These are phyloP conservation scores for Stictocephala bisonia DNA, from an alignment of 2,888 invertebrate species.

Conservation along the genomic window DNA sequence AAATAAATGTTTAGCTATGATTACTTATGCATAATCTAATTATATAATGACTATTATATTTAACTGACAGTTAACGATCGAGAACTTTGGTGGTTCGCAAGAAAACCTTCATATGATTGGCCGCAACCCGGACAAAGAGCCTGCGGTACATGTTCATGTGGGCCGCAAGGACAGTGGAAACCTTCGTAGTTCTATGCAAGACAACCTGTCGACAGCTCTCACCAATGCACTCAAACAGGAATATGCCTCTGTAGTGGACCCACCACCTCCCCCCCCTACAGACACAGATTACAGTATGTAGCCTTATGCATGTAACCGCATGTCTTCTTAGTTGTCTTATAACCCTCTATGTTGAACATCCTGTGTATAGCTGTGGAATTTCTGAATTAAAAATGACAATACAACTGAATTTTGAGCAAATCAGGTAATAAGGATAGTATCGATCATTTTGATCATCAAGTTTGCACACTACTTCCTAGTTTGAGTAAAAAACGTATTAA, in stretches of 20 bases:
- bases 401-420: too few species aligned
- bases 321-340: too few species aligned
- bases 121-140: constrained; percentile 83
- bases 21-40: too few species aligned
- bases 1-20: not conserved
- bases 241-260: not conserved
- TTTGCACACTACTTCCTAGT: too few species aligned
- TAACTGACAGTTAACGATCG: constrained; percentile 78
- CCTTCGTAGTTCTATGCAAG: constrained; percentile 56
- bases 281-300: not conserved
- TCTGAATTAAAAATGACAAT: too few species aligned
- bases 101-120: constrained; percentile 89
- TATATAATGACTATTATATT: constrained; percentile 9
- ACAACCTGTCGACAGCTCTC: constrained; percentile 56
- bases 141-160: constrained; percentile 64
- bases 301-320: too few species aligned
- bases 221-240: constrained; percentile 54
- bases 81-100: constrained; percentile 93
- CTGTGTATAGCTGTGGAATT: too few species aligned
- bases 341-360: too few species aligned
- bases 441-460: too few species aligned
- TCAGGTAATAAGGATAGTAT: too few species aligned
- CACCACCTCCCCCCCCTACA: not conserved
- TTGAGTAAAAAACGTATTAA: too few species aligned
- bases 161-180: constrained; percentile 64